phyloP scores from a whole-genome alignment of 2,797 vertebrate species.

The Anguilla pacifica region DNA sequence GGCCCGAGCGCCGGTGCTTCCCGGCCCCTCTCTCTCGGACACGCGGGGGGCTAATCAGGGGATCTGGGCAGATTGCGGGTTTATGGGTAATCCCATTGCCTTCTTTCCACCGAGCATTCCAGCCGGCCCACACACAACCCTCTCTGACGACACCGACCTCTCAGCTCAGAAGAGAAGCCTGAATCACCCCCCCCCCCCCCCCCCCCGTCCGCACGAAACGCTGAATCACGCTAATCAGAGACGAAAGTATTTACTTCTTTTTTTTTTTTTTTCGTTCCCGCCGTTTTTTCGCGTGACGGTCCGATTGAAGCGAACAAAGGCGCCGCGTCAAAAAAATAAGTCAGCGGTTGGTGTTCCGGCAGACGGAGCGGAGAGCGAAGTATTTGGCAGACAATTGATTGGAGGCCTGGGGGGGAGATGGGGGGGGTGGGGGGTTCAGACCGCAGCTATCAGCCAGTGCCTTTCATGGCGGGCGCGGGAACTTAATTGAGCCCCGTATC shows the following conservation, averaged over 20 bases:
- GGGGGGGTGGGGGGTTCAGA: slow-evolving; percentile 40
- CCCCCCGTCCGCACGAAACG: not conserved
- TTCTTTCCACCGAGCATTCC: slow-evolving; percentile 17
- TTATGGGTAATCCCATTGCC: slow-evolving; percentile 24
- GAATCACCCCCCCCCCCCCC: not conserved
- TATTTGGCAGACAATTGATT: slow-evolving; percentile 25
- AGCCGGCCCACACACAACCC: slow-evolving; percentile 35
- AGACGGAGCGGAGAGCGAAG: slow-evolving; percentile 9
- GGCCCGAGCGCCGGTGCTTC: slow-evolving; percentile 16
- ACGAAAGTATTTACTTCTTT: not conserved
- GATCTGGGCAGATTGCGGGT: slow-evolving; percentile 24
- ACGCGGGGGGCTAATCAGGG: slow-evolving; percentile 29
- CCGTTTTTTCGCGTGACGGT: not conserved
- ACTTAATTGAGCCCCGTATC: slow-evolving; percentile 21
- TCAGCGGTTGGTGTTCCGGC: slow-evolving; percentile 5
- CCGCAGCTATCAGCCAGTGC: slow-evolving; percentile 24
- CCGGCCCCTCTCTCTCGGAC: slow-evolving; percentile 20
- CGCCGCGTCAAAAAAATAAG: not conserved
- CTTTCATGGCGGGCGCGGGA: slow-evolving; percentile 16
- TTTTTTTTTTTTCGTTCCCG: not conserved
- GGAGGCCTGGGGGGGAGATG: slow-evolving; percentile 37
- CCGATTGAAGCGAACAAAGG: slow-evolving; percentile 5
- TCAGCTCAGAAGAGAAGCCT: not conserved
- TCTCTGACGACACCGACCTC: slow-evolving; percentile 15
- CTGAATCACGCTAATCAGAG: slow-evolving; percentile 24